These are phyloP conservation scores for Agraylea sexmaculata DNA, from an alignment of 1,140 invertebrate species.

Conservation along the genomic window DNA sequence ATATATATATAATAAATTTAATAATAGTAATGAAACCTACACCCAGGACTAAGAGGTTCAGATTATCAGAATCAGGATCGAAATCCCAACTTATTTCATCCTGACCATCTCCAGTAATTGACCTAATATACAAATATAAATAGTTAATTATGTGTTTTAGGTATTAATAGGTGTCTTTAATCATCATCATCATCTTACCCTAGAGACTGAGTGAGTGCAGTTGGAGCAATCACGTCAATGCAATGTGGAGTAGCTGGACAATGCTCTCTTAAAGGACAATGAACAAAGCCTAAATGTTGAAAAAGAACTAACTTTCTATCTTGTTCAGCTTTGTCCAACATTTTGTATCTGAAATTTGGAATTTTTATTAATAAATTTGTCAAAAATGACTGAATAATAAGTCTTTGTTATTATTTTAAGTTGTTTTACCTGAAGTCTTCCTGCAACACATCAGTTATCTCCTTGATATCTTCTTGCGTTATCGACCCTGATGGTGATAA, in stretches of 20 bases:
- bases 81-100: conserved; percentile 19
- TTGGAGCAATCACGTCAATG: conserved; percentile 52
- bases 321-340: conserved; percentile 84
- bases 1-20: background rate
- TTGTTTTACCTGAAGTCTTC: conserved; percentile 74
- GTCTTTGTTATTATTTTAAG: too few relatives aligned
- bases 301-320: conserved; percentile 89
- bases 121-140: conserved; percentile 13
- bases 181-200: too few relatives aligned
- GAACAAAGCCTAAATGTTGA: conserved; percentile 91
- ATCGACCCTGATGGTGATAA: conserved; percentile 81
- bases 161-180: too few relatives aligned
- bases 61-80: conserved; percentile 22
- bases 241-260: conserved; percentile 86
- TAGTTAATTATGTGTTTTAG: background rate
- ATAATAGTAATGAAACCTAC: conserved; percentile 23
- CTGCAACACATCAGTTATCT: conserved; percentile 83
- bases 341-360: conserved; percentile 60
- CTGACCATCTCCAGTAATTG: conserved; percentile 19
- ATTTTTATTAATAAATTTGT: conserved; percentile 5
- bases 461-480: conserved; percentile 87
- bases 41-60: conserved; percentile 36
- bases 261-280: conserved; percentile 87
- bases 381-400: conserved; percentile 9
- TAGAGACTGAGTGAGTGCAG: conserved; percentile 32